phyloP scores from a whole-genome alignment of 1,140 invertebrate species.

The Aleiodes sp. region DNA sequence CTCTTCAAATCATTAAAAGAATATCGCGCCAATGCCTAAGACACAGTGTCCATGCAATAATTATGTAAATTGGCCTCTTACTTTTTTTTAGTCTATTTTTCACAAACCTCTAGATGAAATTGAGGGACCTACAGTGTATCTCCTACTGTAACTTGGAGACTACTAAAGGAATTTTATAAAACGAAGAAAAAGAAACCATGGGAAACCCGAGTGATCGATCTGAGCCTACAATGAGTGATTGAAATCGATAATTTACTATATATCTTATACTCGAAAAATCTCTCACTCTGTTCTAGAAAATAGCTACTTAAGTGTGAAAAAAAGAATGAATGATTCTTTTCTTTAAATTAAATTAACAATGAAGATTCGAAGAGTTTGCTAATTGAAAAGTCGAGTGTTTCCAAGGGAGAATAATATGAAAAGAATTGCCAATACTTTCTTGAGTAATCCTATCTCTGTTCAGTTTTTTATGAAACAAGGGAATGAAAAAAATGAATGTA shows the following conservation, averaged over 20 bases:
- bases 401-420: background rate
- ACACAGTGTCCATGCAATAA: background rate
- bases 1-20: background rate
- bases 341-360: no score
- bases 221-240: constrained; percentile 4
- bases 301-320: no score
- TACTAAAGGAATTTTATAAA: background rate
- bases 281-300: no score
- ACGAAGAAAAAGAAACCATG: background rate
- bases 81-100: constrained; percentile 11
- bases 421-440: background rate
- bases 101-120: background rate
- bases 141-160: background rate
- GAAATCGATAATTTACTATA: background rate
- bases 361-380: no score
- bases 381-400: no score
- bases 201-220: background rate
- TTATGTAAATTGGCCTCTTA: background rate
- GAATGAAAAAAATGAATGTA: background rate
- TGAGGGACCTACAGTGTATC: background rate
- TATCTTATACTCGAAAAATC: no score
- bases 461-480: background rate
- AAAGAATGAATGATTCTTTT: no score
- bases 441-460: no score
- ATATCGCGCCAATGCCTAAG: background rate